phyloP scores from a whole-genome alignment of 2,113 vertebrate genomes.

The Anas platyrhynchos region DNA sequence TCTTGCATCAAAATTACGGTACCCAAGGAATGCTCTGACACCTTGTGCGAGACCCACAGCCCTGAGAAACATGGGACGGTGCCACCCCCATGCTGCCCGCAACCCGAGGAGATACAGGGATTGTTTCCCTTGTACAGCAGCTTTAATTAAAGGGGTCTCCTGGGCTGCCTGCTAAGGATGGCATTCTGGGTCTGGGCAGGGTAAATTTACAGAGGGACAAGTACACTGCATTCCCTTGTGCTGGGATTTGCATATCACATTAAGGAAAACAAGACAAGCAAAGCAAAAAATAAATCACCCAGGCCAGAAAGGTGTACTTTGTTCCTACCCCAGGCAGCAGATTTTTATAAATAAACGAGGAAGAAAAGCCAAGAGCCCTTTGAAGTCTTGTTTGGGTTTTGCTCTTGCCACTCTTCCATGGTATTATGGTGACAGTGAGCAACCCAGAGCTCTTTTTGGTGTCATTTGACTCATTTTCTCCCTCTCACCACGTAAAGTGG shows the following conservation, averaged over 20 bases:
- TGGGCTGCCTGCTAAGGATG: not conserved
- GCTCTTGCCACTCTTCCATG: accelerated
- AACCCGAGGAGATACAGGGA: accelerated
- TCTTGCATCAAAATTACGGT: not conserved
- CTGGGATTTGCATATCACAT: not conserved
- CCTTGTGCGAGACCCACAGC: not conserved
- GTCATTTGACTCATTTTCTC: not conserved
- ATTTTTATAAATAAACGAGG: not conserved
- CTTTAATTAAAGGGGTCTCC: not conserved
- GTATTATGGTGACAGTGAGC: not conserved
- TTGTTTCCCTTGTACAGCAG: not conserved
- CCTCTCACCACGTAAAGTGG: accelerated
- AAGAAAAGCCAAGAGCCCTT: not conserved
- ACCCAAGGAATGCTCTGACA: not conserved
- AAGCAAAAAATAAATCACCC: not conserved
- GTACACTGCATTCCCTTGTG: not conserved
- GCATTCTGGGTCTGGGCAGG: not conserved
- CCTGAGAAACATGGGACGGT: accelerated
- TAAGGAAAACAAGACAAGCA: not conserved
- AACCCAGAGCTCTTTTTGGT: not conserved
- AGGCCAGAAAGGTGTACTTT: not conserved
- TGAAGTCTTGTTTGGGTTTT: not conserved
- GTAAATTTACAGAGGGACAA: not conserved
- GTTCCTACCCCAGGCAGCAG: not conserved
- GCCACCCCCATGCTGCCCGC: accelerated